Evolutionary conservation across 1,140 invertebrate species (phyloP), one percentile per base, ranked within the genome.

Genomic region (Danaus plexippus): DNA sequence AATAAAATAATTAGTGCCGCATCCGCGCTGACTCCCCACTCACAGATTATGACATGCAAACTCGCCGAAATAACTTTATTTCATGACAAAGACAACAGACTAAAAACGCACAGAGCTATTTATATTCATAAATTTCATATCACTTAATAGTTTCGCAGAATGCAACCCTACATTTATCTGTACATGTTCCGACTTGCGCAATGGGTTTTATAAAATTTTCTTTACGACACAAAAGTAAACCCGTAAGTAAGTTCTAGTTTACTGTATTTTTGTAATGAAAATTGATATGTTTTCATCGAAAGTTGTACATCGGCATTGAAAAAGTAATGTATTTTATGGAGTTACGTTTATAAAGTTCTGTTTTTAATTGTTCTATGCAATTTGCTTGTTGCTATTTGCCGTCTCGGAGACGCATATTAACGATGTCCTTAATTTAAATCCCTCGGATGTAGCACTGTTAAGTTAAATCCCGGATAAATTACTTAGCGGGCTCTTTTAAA

Each of bases 361-460:
- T 5, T 9, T 4, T 42, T 41, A n/a, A 5, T 11, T 54, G 45
- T 45, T 67, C 66, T 63, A 13, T 58, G 47, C 9, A 32, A 53
- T 52, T 50, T 69, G 70, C 55, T 61, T 75, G 70, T 75, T 78
- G 75, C 64, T 75, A 63, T 74, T 75, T 71, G 67, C 66, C 63
- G 58, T 67, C 65, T 69, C 64, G 61, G 64, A 71, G 66, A 75
- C 73, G 73, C 66, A 75, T 75, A 77, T 77, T 79, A 79, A 79
- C 75, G 71, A 66, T 58, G 61, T 71, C 69, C 67, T 79, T 79
- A 79, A 75, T 77, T 79, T 74, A 77, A 77, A 79, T 75, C 74
- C 76, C 55, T 59, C 59, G 66, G 69, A 73, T 74, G 73, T 70
- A 68, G 66, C 67, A 70, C 65, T 72, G 73, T 73, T 71, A 69